phyloP scores from a whole-genome alignment of 2,888 invertebrate genomes.

The Meghimatium bilineatum region DNA sequence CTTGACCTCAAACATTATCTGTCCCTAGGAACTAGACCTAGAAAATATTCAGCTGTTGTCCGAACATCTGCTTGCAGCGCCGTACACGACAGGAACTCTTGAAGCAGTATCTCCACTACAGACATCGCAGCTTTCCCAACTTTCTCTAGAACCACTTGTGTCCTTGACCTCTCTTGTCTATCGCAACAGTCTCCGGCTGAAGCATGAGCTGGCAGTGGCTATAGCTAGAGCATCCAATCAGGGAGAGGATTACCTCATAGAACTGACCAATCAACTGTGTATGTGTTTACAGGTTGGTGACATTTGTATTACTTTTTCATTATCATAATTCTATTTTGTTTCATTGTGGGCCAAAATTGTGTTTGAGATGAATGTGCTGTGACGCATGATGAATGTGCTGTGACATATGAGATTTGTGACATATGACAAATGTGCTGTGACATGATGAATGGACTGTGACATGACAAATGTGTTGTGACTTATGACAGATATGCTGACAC shows the following conservation, averaged over 20 bases:
- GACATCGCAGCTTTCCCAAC: slow-evolving; percentile 56
- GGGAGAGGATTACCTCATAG: slow-evolving; percentile 76
- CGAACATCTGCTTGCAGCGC: slow-evolving; percentile 70
- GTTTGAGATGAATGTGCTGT: no score
- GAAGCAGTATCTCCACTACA: slow-evolving; percentile 41
- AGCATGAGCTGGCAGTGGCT: slow-evolving; percentile 72
- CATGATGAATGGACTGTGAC: no score
- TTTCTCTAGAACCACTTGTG: slow-evolving; percentile 63
- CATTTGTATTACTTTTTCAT: no score
- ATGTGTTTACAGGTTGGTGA: slow-evolving; percentile 73
- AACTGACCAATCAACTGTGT: slow-evolving; percentile 76
- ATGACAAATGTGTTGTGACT: no score
- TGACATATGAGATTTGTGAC: no score
- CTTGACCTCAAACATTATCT: slow-evolving; percentile 33
- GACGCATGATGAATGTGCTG: no score
- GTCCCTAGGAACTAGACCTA: slow-evolving; percentile 75
- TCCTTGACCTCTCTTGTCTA: slow-evolving; percentile 73
- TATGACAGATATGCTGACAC: no score
- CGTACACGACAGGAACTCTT: slow-evolving; percentile 72
- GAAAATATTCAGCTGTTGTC: slow-evolving; percentile 77
- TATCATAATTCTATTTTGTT: no score
- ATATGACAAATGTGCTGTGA: no score
- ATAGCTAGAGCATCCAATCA: slow-evolving; percentile 74
- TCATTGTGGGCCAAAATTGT: no score
- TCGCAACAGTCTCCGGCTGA: slow-evolving; percentile 65